phyloP scores from a whole-genome alignment of 35 echinoderm and acorn worm species.

The Ptychodera flava region DNA sequence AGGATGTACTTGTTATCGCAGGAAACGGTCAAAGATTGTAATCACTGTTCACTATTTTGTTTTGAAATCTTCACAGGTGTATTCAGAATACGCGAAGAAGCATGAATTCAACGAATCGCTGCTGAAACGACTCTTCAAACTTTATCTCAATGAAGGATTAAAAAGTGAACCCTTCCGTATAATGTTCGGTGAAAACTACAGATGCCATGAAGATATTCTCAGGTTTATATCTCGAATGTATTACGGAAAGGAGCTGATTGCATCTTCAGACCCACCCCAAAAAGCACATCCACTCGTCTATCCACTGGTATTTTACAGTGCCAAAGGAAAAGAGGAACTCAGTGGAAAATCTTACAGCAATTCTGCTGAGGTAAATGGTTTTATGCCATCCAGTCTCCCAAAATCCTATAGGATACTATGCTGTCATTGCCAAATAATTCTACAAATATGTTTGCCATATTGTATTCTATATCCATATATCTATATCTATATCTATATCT shows the following conservation, averaged over 20 bases:
- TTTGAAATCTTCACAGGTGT: slow-evolving; percentile 31
- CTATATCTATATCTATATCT: too few species aligned
- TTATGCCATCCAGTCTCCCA: too few species aligned
- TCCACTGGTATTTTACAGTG: slow-evolving; percentile 55
- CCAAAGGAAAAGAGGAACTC: slow-evolving; percentile 66
- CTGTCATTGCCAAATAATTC: too few species aligned
- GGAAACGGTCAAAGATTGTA: too few species aligned
- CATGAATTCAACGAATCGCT: slow-evolving; percentile 56
- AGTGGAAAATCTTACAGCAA: slow-evolving; percentile 69
- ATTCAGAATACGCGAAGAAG: slow-evolving; percentile 33
- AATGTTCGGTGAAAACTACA: slow-evolving; percentile 57
- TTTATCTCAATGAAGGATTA: slow-evolving; percentile 13
- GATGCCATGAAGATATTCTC: slow-evolving; percentile 54
- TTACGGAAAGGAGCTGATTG: slow-evolving; percentile 41
- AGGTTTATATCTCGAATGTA: slow-evolving; percentile 46
- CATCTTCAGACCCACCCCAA: slow-evolving; percentile 20
- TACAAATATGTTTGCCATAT: too few species aligned
- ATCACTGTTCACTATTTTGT: too few species aligned
- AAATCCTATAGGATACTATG: too few species aligned
- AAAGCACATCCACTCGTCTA: slow-evolving; percentile 41
- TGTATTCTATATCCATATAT: too few species aligned
- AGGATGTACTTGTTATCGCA: too few species aligned
- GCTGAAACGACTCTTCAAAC: slow-evolving; percentile 50
- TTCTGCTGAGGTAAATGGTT: slow-evolving; percentile 42
- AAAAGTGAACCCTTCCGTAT: neutral